Conservation (phyloP, 2,113 vertebrate species). For the Poicephalus gulielmi region DNA sequence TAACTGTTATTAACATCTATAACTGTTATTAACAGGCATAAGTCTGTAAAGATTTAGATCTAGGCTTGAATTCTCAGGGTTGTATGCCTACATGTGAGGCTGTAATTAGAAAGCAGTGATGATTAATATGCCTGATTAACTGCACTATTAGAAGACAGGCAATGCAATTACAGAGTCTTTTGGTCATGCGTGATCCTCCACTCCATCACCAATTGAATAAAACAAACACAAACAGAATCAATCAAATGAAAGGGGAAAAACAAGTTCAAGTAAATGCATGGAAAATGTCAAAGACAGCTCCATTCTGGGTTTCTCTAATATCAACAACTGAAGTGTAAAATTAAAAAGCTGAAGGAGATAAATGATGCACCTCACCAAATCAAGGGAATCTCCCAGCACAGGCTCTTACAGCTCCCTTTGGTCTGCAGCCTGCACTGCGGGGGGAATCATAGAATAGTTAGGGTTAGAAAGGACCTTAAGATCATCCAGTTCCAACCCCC, state of each 20-base stretch:
- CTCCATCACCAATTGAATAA: slow-evolving; percentile 18
- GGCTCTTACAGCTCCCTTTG: neutral
- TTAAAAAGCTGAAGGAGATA: slow-evolving; percentile 11
- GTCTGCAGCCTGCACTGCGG: neutral
- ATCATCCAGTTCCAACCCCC: neutral
- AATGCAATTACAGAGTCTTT: slow-evolving; percentile 28
- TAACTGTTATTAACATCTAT: neutral
- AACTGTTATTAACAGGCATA: neutral
- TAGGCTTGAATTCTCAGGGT: neutral
- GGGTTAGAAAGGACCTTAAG: neutral
- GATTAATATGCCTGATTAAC: slow-evolving; percentile 47
- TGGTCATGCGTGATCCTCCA: neutral
- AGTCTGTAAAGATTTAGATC: neutral
- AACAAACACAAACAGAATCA: slow-evolving; percentile 22
- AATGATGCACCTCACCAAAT: neutral
- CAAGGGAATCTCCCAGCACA: neutral
- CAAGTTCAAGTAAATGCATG: neutral
- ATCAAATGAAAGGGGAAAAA: slow-evolving; percentile 8
- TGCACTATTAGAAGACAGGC: slow-evolving; percentile 5
- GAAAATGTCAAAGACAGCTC: slow-evolving; percentile 4
- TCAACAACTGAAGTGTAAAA: neutral
- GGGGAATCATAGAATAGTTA: neutral
- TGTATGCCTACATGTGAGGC: neutral
- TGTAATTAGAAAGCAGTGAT: neutral
- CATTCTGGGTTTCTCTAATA: neutral